These are phyloP conservation scores for Myrmecophaga tridactyla DNA, from an alignment of 2,113 vertebrate genomes.

Conservation along the genomic window DNA sequence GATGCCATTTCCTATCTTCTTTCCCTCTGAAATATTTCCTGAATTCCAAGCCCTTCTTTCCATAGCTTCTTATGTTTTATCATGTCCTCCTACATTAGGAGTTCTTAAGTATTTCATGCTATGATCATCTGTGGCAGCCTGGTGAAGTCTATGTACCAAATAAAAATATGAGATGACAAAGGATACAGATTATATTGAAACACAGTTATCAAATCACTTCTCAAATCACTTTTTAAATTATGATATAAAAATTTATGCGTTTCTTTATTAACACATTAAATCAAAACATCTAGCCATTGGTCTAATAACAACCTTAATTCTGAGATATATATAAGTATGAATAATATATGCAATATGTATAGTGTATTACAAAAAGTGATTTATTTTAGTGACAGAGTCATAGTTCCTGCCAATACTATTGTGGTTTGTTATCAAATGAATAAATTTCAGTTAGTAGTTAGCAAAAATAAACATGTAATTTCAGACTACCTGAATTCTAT, in stretches of 20 bases:
- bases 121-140: not conserved
- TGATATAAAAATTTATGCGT: not conserved
- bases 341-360: not conserved
- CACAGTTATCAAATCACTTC: too few species aligned
- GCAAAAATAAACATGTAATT: not conserved
- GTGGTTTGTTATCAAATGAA: not conserved
- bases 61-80: not conserved
- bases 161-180: not conserved
- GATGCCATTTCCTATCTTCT: not conserved
- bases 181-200: not conserved
- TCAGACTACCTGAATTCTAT: not conserved
- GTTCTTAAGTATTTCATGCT: not conserved
- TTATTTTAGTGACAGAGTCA: not conserved
- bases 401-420: not conserved
- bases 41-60: not conserved
- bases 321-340: not conserved
- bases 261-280: slow-evolving; percentile 14
- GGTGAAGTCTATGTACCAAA: not conserved
- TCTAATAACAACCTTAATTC: not conserved
- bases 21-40: not conserved
- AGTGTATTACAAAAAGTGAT: not conserved
- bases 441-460: not conserved
- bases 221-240: not conserved
- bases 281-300: not conserved
- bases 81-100: not conserved